phyloP scores from a whole-genome alignment of 1,140 invertebrate genomes.

The Holcopasites calliopsidis region DNA sequence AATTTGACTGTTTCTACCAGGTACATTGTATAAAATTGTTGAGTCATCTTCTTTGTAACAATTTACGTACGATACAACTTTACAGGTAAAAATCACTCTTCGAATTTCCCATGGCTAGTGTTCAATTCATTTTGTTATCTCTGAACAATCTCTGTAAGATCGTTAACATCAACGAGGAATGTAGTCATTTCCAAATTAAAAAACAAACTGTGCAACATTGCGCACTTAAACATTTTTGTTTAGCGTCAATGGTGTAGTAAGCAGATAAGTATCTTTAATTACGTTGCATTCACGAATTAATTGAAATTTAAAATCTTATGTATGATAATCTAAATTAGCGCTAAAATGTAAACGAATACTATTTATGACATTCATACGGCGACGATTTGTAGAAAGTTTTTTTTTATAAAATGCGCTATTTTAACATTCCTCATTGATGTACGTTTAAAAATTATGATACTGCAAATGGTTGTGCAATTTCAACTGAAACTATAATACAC shows the following conservation, averaged over 20 bases:
- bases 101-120: conserved; percentile 54
- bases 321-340: conserved; percentile 7
- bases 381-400: too few relatives aligned
- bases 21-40: conserved; percentile 75
- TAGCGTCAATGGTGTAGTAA: conserved; percentile 6
- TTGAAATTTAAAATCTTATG: neutral
- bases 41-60: conserved; percentile 59
- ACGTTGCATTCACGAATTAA: neutral
- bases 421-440: conserved; percentile 60
- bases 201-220: too few relatives aligned
- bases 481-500: conserved; percentile 68
- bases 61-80: conserved; percentile 49
- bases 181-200: conserved; percentile 13
- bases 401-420: too few relatives aligned
- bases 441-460: conserved; percentile 63
- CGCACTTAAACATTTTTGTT: neutral
- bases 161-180: conserved; percentile 59
- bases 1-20: conserved; percentile 74
- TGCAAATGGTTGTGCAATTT: conserved; percentile 75
- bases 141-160: conserved; percentile 42
- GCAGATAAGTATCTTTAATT: conserved; percentile 1
- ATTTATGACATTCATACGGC: too few relatives aligned
- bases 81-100: conserved; percentile 49
- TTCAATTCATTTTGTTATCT: conserved; percentile 49
- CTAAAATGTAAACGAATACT: neutral